Evolutionary conservation across 2,113 vertebrate genomes (phyloP).

Genomic region (Clupea harengus): DNA sequence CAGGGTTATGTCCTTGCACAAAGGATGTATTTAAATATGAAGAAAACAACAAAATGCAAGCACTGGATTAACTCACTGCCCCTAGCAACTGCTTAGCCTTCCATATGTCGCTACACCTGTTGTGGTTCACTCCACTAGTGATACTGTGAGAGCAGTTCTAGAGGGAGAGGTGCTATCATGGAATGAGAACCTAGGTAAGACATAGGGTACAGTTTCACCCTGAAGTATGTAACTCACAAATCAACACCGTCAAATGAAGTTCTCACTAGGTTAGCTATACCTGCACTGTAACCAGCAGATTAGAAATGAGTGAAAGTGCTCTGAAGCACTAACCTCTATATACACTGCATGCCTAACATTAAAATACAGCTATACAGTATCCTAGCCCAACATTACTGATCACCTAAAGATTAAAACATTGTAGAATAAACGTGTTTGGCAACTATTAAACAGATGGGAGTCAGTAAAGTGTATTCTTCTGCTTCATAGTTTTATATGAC

Average conservation of each 20-base stretch:
- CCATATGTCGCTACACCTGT: no score
- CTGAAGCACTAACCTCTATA: neutral
- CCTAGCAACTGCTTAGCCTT: no score
- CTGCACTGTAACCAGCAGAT: neutral
- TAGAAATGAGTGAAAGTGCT: neutral
- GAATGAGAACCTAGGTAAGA: neutral
- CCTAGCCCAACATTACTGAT: neutral
- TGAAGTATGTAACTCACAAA: neutral
- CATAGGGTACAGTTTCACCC: neutral
- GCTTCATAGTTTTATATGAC: neutral
- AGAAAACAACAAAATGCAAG: no score
- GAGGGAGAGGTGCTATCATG: no score
- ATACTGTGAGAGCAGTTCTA: no score
- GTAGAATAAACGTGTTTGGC: no score
- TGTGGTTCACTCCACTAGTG: no score
- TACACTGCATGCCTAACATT: neutral
- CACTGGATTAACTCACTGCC: no score
- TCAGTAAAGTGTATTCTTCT: neutral
- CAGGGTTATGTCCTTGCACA: no score
- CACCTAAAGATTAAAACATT: neutral
- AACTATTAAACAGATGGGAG: neutral
- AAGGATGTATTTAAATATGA: no score
- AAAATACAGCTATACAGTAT: neutral
- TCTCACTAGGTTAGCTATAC: neutral
- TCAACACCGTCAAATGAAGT: neutral